Evolutionary conservation across 2,797 vertebrate genomes (phyloP).

Genomic region (Falco concolor): DNA sequence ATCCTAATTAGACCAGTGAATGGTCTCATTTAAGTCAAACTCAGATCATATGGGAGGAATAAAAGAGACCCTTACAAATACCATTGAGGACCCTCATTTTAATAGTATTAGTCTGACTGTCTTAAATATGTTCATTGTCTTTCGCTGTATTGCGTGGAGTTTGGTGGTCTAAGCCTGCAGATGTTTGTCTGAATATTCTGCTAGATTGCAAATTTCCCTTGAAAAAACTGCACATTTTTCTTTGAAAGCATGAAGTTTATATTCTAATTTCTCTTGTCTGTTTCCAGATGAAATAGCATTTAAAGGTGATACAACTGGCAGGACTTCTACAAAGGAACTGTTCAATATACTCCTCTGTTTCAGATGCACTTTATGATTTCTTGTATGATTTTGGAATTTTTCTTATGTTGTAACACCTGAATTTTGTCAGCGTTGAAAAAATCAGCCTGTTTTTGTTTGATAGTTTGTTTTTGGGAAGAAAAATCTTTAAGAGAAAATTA

Average conservation of each 20-base stretch:
- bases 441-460: background rate
- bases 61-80: background rate
- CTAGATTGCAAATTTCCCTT: background rate
- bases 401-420: background rate
- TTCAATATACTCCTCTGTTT: background rate
- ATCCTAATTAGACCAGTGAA: slow-evolving; percentile 11
- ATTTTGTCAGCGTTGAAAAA: background rate
- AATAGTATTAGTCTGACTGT: background rate
- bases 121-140: background rate
- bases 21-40: background rate
- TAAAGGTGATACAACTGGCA: background rate
- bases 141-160: background rate
- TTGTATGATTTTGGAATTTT: background rate
- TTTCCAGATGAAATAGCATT: background rate
- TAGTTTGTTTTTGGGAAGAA: background rate
- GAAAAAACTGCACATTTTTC: background rate
- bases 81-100: background rate
- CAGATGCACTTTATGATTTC: background rate
- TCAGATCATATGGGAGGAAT: background rate
- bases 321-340: background rate
- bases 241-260: background rate
- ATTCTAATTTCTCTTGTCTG: background rate
- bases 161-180: background rate
- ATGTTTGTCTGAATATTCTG: background rate
- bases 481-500: background rate